Evolutionary conservation across 2,113 vertebrate species (phyloP).

Genomic region (Trochalopteron elliotii): DNA sequence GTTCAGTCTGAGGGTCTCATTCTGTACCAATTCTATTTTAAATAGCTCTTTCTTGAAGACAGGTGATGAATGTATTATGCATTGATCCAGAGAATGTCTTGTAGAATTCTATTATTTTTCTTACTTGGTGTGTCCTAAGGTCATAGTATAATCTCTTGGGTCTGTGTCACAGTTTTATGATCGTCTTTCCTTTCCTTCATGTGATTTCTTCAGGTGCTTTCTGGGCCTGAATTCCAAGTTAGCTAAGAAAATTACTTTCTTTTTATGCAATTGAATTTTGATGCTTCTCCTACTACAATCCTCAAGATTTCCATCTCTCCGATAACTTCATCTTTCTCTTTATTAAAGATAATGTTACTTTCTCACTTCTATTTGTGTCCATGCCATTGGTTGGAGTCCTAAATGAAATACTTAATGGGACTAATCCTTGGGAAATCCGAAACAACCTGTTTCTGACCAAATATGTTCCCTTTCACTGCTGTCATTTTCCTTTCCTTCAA

Average conservation of each 20-base stretch:
- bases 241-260: not conserved
- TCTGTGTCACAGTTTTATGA: not conserved
- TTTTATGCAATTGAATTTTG: not conserved
- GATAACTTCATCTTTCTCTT: not conserved
- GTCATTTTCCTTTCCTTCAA: not conserved
- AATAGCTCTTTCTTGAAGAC: not conserved
- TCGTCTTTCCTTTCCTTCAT: not conserved
- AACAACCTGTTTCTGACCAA: not conserved
- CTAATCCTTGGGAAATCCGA: not conserved
- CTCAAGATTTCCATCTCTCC: not conserved
- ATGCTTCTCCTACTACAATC: not conserved
- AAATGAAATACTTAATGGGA: not conserved
- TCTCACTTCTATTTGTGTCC: not conserved
- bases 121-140: not conserved
- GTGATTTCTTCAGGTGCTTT: not conserved
- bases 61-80: not conserved
- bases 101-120: not conserved
- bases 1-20: not conserved
- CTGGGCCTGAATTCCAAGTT: not conserved
- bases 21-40: not conserved
- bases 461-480: not conserved
- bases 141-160: not conserved
- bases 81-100: not conserved
- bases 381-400: not conserved
- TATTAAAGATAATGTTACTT: not conserved